Base-by-base conservation (phyloP, 1,140 invertebrate species). In the Meloidogyne hapla region DNA sequence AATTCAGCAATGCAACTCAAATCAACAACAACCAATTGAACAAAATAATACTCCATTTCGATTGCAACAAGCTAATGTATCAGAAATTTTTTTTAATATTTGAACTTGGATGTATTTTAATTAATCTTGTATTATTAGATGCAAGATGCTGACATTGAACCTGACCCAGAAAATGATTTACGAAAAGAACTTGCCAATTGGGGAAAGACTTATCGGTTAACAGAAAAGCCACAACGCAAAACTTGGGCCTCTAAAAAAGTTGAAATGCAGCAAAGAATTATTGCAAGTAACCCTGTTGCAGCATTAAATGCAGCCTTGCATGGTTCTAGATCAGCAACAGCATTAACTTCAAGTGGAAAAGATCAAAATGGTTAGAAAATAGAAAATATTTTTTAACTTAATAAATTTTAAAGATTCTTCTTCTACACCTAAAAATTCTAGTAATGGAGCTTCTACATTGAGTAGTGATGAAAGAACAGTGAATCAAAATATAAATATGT, bases 111-210 rank as follows among this genome's bases (percentile, higher is more conserved):
- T 38, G n/a, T 3, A 1, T 13, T 40, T 5, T 40, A n/a, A n/a
- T n/a, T n/a, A n/a, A n/a, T n/a, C n/a, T 70, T 28, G 18, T 62
- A n/a, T 70, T 23, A 72, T 63, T n/a, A 56, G 12, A 56, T 75
- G n/a, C 21, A 85, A 79, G 75, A 83, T 65, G 74, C 75, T 2
- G 45, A 64, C 8, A 81, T 69, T 25, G 21, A 83, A 73, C 68
- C 81, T 12, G 82, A 87, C 62, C 82, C 83, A n/a, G 76, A 82
- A 21, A 56, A 84, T n/a, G 81, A 83, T 64, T 42, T 87, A 26
- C 82, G 83, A 66, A 28, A 81, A 67, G 87, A 85, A 63, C 26
- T 85, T 28, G 84, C 83, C 13, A 87, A 86, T 61, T 86, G 84
- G 84, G 84, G 84, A 64, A 73, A 28, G 40, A 83, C 85, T 40